Evolutionary conservation across 2,888 invertebrate species (phyloP).

Genomic region (Hemithea aestivaria): DNA sequence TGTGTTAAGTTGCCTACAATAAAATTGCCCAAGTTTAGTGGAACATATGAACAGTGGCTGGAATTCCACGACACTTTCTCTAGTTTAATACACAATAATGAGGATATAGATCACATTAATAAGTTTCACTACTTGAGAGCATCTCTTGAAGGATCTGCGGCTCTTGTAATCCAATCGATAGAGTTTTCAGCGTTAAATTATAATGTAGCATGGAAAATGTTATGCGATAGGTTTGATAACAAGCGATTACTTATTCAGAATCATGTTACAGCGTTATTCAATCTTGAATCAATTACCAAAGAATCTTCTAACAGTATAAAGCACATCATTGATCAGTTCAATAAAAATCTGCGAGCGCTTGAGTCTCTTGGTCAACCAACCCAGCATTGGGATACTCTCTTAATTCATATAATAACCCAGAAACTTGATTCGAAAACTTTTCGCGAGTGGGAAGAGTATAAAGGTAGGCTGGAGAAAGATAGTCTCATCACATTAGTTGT

Average conservation of each 20-base stretch:
- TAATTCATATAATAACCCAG: slow-evolving; percentile 28
- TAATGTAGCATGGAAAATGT: slow-evolving; percentile 23
- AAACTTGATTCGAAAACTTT: slow-evolving; percentile 28
- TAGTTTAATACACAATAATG: slow-evolving; percentile 27
- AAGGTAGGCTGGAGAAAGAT: slow-evolving; percentile 19
- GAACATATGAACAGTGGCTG: slow-evolving; percentile 24
- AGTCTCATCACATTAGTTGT: no score
- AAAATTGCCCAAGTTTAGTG: slow-evolving; percentile 27
- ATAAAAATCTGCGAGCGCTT: slow-evolving; percentile 27
- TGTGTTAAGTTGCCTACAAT: slow-evolving; percentile 29
- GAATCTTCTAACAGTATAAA: no score
- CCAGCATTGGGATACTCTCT: slow-evolving; percentile 26
- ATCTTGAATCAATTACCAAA: no score
- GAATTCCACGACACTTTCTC: no score
- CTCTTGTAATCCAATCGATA: slow-evolving; percentile 23
- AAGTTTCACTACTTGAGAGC: slow-evolving; percentile 29
- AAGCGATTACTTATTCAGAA: no score
- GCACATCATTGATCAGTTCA: slow-evolving; percentile 26
- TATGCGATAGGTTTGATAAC: slow-evolving; percentile 28
- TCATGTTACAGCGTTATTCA: no score
- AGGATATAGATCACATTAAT: slow-evolving; percentile 27
- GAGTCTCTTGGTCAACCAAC: slow-evolving; percentile 24
- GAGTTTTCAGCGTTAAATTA: slow-evolving; percentile 24
- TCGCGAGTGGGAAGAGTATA: slow-evolving; percentile 30
- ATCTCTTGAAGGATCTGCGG: slow-evolving; percentile 26